Percentiles rank a stretch among this genome's conserved stretches.
These are phyloP conservation scores for Zaprionus ornatus DNA, from an alignment of 1,140 invertebrate genomes.

Conservation along the genomic window DNA sequence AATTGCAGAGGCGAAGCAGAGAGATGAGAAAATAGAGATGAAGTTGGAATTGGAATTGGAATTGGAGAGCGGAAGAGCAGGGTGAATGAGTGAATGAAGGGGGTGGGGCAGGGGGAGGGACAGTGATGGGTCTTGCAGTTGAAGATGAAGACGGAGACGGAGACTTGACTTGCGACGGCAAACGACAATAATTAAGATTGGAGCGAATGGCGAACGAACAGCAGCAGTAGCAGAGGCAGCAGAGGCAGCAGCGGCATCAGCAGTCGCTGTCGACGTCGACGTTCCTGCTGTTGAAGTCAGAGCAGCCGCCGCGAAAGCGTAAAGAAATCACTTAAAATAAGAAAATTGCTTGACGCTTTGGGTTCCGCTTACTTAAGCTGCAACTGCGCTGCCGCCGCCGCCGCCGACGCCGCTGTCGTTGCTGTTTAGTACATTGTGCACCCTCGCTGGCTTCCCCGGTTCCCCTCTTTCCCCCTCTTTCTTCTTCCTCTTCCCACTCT, in stretches of 20 bases:
- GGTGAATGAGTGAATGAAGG: neutral
- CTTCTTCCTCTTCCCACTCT: neutral
- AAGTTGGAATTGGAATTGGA: conserved; percentile 22
- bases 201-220: conserved; percentile 53
- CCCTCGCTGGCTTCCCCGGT: neutral
- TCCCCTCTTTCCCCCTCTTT: neutral
- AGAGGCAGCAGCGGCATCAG: neutral
- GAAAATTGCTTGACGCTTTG: conserved; percentile 48
- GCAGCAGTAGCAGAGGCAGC: neutral
- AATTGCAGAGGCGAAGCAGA: conserved; percentile 34
- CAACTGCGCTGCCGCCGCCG: neutral
- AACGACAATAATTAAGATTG: conserved; percentile 74
- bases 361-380: conserved; percentile 48
- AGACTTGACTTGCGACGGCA: conserved; percentile 39
- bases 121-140: neutral
- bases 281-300: conserved; percentile 11
- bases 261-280: neutral
- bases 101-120: neutral
- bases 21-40: conserved; percentile 34
- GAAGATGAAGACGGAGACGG: conserved; percentile 21
- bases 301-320: conserved; percentile 62
- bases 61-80: neutral
- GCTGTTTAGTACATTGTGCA: neutral
- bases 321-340: conserved; percentile 69
- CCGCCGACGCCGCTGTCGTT: too few species aligned